Evolutionary conservation across 2,113 vertebrate species (phyloP).

Genomic region (Rattus norvegicus): DNA sequence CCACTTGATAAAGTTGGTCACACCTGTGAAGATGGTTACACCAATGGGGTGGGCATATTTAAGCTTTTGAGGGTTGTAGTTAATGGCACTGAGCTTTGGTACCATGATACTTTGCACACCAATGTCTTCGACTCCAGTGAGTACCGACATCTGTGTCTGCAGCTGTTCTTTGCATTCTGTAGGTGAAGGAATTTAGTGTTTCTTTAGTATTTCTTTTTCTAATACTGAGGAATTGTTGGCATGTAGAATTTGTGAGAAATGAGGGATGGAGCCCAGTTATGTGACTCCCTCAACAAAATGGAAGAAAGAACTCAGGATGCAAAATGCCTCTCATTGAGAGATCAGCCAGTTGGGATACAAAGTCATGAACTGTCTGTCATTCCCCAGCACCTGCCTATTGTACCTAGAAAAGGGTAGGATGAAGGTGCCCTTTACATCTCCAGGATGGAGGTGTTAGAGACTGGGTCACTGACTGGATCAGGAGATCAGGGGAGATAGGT

Average conservation of each 20-base stretch:
- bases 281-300: background rate
- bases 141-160: background rate
- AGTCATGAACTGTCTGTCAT: background rate
- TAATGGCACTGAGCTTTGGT: background rate
- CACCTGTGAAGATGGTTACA: too few species aligned
- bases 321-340: background rate
- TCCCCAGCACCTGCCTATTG: background rate
- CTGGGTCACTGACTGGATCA: background rate
- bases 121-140: background rate
- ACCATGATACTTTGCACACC: background rate
- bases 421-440: background rate
- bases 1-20: background rate
- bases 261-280: background rate
- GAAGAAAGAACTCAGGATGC: background rate
- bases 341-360: background rate
- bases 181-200: background rate
- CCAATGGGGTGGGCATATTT: background rate
- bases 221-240: background rate
- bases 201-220: background rate
- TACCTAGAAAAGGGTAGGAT: background rate
- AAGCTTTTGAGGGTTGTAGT: conserved; percentile 6
- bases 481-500: background rate
- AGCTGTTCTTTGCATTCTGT: background rate
- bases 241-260: background rate
- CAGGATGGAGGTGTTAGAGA: background rate